These are phyloP conservation scores for Hycleus cichorii DNA, from an alignment of 1,140 invertebrate genomes.

Conservation along the genomic window DNA sequence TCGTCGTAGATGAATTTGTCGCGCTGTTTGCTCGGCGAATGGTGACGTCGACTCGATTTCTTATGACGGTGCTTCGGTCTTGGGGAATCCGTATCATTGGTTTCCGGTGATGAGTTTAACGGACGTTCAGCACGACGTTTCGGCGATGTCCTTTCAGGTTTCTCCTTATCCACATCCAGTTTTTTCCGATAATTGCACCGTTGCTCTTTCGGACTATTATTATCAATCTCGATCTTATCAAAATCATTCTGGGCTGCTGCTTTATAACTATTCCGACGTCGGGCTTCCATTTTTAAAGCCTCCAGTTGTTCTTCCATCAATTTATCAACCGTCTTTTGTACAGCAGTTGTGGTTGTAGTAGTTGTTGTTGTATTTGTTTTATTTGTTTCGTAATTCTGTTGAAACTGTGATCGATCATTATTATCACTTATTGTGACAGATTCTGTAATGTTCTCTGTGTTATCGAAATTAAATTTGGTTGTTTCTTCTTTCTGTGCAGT, in stretches of 20 bases:
- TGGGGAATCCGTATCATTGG: slow-evolving; percentile 30
- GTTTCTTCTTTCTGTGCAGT: slow-evolving; percentile 1
- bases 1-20: slow-evolving; percentile 44
- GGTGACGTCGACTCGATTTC: slow-evolving; percentile 29
- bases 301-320: slow-evolving; percentile 37
- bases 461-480: background rate
- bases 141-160: slow-evolving; percentile 26
- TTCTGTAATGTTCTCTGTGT: too few relatives aligned
- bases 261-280: slow-evolving; percentile 37
- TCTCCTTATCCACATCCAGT: slow-evolving; percentile 27
- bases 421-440: too few relatives aligned
- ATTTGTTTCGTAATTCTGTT: too few relatives aligned
- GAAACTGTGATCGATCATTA: too few relatives aligned
- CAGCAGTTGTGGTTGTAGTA: background rate
- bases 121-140: slow-evolving; percentile 26
- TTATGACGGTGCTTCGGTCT: slow-evolving; percentile 37
- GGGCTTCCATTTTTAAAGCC: slow-evolving; percentile 31
- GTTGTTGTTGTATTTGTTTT: too few relatives aligned
- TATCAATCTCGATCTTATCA: slow-evolving; percentile 31
- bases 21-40: slow-evolving; percentile 26
- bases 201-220: slow-evolving; percentile 24
- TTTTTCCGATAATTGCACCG: slow-evolving; percentile 25
- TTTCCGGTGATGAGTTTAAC: slow-evolving; percentile 29
- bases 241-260: slow-evolving; percentile 31
- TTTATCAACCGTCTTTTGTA: slow-evolving; percentile 31